These are phyloP conservation scores for Pleuronectes platessa DNA, from an alignment of 2,113 vertebrate genomes.

Conservation along the genomic window DNA sequence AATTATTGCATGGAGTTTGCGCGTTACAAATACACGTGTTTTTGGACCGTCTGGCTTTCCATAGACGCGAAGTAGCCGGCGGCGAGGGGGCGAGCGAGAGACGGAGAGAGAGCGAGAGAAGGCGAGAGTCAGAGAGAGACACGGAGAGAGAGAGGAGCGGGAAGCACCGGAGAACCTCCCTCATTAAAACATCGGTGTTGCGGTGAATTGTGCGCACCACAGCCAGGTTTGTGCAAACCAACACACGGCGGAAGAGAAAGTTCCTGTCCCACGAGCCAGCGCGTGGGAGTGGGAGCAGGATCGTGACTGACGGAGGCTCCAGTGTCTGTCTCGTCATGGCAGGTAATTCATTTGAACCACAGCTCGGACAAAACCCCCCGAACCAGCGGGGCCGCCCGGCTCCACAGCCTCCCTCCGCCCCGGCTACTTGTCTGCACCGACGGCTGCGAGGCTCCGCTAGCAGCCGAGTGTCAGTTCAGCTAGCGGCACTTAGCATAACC, in stretches of 20 bases:
- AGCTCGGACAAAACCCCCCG: neutral
- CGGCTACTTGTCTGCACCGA: neutral
- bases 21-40: neutral
- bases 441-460: neutral
- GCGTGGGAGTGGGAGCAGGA: slow-evolving; percentile 78
- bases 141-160: neutral
- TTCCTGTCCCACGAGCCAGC: slow-evolving; percentile 66
- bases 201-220: slow-evolving; percentile 13
- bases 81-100: slow-evolving; percentile 40
- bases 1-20: neutral
- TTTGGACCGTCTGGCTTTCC: neutral
- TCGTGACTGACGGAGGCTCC: slow-evolving; percentile 76
- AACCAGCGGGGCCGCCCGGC: neutral
- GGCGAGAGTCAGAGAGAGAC: slow-evolving; percentile 28
- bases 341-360: slow-evolving; percentile 72
- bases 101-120: slow-evolving; percentile 1
- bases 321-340: slow-evolving; percentile 83
- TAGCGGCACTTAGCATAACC: slow-evolving; percentile 30
- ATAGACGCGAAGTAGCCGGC: slow-evolving; percentile 58
- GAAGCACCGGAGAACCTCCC: neutral
- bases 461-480: slow-evolving; percentile 1
- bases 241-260: slow-evolving; percentile 60
- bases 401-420: too few species aligned
- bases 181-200: neutral
- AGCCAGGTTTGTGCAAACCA: slow-evolving; percentile 22